Evolutionary conservation across 2,797 vertebrate genomes (phyloP).

Genomic region (Lithobates sylvaticus): DNA sequence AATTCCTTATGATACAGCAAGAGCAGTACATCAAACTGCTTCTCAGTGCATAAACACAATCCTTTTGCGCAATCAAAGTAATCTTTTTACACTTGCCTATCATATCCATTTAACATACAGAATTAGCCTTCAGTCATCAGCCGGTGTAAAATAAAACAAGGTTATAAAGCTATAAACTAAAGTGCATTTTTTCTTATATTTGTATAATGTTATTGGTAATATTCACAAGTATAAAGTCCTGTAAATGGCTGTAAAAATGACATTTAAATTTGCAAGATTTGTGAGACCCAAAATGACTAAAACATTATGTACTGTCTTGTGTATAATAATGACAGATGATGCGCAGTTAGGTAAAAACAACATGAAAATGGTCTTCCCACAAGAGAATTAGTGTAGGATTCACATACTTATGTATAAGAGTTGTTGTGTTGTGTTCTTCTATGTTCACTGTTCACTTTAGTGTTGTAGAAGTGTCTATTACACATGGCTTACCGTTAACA

Average conservation of each 20-base stretch:
- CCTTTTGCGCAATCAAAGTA: no score
- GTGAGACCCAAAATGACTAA: neutral
- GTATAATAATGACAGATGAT: no score
- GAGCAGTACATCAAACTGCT: constrained; percentile 4
- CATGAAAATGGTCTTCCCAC: no score
- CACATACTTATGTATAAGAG: no score
- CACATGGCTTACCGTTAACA: no score
- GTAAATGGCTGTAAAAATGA: no score
- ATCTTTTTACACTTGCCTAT: neutral
- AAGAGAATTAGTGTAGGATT: no score
- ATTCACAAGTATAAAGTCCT: constrained; percentile 15
- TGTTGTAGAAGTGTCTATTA: no score
- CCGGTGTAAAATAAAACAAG: neutral
- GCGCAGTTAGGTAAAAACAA: no score
- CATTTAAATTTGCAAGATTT: neutral
- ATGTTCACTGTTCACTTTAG: no score
- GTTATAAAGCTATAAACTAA: constrained; percentile 31
- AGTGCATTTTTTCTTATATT: constrained; percentile 23
- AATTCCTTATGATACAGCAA: neutral
- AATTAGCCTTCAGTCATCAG: neutral
- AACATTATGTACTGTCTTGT: neutral
- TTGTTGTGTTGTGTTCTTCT: no score
- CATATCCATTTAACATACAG: neutral
- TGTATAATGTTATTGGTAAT: neutral
- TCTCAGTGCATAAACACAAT: constrained; percentile 21